phyloP scores from a whole-genome alignment of 1,140 invertebrate genomes.

The Drosophila rhopaloa region DNA sequence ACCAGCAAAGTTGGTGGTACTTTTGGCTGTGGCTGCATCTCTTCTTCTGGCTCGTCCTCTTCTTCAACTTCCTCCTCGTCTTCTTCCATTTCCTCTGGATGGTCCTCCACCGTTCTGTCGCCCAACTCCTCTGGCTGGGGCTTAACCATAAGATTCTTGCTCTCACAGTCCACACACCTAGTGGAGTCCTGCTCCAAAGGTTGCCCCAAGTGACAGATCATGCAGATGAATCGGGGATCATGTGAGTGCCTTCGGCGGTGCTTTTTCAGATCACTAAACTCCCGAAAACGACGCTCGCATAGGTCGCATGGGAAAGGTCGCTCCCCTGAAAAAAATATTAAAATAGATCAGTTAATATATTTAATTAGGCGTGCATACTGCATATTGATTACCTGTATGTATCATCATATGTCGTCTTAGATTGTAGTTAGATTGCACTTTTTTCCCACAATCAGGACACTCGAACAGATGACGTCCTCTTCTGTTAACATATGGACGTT shows the following conservation, averaged over 20 bases:
- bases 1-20: conserved; percentile 39
- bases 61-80: conserved; percentile 18
- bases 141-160: conserved; percentile 64
- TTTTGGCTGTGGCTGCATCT: conserved; percentile 1
- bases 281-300: conserved; percentile 87
- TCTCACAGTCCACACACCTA: conserved; percentile 70
- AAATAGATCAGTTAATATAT: background rate
- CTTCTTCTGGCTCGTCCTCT: conserved; percentile 1
- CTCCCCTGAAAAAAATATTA: conserved; percentile 60
- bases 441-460: conserved; percentile 77
- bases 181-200: conserved; percentile 74
- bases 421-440: conserved; percentile 82
- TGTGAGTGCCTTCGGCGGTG: conserved; percentile 86
- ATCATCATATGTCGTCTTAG: conserved; percentile 83
- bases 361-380: background rate
- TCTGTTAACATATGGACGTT: conserved; percentile 52
- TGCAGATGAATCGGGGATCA: conserved; percentile 87
- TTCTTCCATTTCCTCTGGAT: conserved; percentile 7
- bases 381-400: conserved; percentile 66
- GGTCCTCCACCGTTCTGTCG: conserved; percentile 3
- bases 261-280: conserved; percentile 85
- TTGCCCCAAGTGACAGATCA: conserved; percentile 67
- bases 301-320: conserved; percentile 84
- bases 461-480: conserved; percentile 68
- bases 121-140: conserved; percentile 30